A percentile compares a stretch with the other conserved stretches of the same genome.
These are phyloP conservation scores for Aegithalos caudatus DNA, from an alignment of 2,113 vertebrate species.

Conservation along the genomic window DNA sequence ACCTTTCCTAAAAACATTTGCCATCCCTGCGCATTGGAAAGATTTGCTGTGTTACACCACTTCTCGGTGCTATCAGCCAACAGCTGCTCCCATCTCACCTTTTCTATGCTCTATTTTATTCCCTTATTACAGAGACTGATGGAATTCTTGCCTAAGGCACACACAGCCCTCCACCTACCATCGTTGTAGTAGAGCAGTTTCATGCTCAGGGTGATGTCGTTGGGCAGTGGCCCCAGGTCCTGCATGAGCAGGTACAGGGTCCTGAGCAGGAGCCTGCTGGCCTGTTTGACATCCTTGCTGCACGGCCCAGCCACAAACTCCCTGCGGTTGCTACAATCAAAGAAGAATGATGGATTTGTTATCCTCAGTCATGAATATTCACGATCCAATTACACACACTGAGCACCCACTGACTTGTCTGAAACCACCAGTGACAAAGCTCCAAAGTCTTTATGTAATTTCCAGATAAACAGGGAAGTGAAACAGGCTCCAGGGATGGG, in stretches of 20 bases:
- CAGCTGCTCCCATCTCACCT: background rate
- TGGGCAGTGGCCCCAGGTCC: conserved; percentile 73
- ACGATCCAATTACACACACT: conserved; percentile 18
- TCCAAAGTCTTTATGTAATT: conserved; percentile 11
- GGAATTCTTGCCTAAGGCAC: background rate
- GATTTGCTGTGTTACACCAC: background rate
- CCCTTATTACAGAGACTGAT: fast-evolving
- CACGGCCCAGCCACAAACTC: conserved; percentile 12
- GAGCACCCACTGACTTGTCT: background rate
- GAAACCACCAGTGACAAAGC: conserved; percentile 8
- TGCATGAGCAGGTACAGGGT: conserved; percentile 76
- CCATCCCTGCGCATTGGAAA: background rate
- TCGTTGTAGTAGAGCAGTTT: conserved; percentile 77
- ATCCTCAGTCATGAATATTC: conserved; percentile 29
- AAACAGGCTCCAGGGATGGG: conserved; percentile 17
- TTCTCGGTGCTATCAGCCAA: background rate
- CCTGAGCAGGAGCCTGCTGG: conserved; percentile 75
- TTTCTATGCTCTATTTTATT: background rate
- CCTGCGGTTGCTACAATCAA: conserved; percentile 35
- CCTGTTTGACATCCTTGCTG: conserved; percentile 74
- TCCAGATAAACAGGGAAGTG: conserved; percentile 41
- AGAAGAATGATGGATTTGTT: conserved; percentile 30
- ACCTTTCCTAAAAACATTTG: background rate
- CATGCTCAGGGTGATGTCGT: conserved; percentile 74
- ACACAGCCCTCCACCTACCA: conserved; percentile 49